Evolutionary conservation across 1,140 invertebrate genomes (phyloP), one percentile per base, ranked within the genome.

Genomic region (Ectropis grisescens): DNA sequence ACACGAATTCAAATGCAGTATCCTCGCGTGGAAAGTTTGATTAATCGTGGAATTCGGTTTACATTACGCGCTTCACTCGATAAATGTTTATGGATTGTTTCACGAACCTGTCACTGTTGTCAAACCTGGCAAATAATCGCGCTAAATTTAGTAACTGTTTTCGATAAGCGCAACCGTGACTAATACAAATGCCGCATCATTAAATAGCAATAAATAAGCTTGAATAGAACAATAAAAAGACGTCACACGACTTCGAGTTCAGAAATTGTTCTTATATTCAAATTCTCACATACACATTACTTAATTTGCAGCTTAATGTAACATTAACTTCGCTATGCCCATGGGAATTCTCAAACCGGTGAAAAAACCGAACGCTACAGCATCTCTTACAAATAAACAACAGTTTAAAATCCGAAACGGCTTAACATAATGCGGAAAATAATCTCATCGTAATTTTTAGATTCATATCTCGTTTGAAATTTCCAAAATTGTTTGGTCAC

Each of bases 261-360:
- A 8, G 16, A 55, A 56, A 65, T 59, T 48, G 50, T 32, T 54
- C 51, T 52, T 23, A 49, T 45, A 50, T 57, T 41, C 35, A 12
- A 52, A 51, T 78, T 78, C 72, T 49, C 72, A 75, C 72, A 75
- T 70, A 68, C 48, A 60, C 55, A 75, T 66, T 54, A 57, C 53
- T 60, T 75, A 65, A 70, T 72, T 72, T 72, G 58, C 64, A 72
- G 59, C 41, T 65, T 59, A 78, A 75, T 72, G 69, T 60, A 52
- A 41, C 49, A 69, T 72, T 65, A 65, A 47, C 43, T 42, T 32
- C 38, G 52, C 42, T 49, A 52, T 48, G 35, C 48, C 41, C 54
- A 70, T 78, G 70, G 57, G 67, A 78, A 66, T 52, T 27, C 53
- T 35, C 23, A 53, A 40, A 29, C 31, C 29, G 46, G 40, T 50